These are phyloP conservation scores for Capitulum mitella DNA, from an alignment of 2,888 invertebrate genomes.

Conservation along the genomic window DNA sequence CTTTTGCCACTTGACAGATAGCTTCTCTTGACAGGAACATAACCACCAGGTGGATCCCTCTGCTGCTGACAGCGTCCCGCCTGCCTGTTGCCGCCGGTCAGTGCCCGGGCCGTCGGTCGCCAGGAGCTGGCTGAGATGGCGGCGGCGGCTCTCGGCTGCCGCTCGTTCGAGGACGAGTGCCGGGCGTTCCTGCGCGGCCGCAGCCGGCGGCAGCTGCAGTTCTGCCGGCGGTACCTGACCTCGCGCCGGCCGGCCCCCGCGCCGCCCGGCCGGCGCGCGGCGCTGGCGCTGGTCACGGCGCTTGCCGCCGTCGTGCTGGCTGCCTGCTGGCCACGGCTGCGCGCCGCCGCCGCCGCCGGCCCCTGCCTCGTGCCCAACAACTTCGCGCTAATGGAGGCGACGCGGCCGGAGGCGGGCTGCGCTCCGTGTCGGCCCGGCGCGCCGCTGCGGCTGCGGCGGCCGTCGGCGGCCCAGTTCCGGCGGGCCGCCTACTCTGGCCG, in stretches of 20 bases:
- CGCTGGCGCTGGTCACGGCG: background rate
- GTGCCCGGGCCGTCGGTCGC: too few species aligned
- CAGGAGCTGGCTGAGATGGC: too few species aligned
- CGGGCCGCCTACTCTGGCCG: constrained; percentile 67
- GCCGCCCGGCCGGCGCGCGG: background rate
- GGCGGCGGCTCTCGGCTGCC: too few species aligned
- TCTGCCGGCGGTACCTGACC: background rate
- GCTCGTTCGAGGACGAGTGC: background rate
- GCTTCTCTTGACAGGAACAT: too few species aligned
- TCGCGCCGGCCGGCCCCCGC: background rate
- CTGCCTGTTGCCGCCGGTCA: too few species aligned
- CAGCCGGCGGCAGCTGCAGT: background rate
- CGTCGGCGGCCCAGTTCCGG: constrained; percentile 49
- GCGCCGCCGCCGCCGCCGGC: constrained; percentile 36
- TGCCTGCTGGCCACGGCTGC: background rate
- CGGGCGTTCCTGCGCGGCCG: background rate
- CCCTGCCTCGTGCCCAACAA: constrained; percentile 75
- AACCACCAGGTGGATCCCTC: too few species aligned
- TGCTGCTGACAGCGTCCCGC: too few species aligned
- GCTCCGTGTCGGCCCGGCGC: constrained; percentile 38
- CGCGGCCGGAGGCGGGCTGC: constrained; percentile 73
- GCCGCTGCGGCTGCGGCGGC: background rate
- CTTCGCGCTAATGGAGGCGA: constrained; percentile 78
- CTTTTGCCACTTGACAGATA: too few species aligned
- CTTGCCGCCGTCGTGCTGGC: background rate